phyloP scores from a whole-genome alignment of 2,113 vertebrate genomes.

The Pygoscelis adeliae region DNA sequence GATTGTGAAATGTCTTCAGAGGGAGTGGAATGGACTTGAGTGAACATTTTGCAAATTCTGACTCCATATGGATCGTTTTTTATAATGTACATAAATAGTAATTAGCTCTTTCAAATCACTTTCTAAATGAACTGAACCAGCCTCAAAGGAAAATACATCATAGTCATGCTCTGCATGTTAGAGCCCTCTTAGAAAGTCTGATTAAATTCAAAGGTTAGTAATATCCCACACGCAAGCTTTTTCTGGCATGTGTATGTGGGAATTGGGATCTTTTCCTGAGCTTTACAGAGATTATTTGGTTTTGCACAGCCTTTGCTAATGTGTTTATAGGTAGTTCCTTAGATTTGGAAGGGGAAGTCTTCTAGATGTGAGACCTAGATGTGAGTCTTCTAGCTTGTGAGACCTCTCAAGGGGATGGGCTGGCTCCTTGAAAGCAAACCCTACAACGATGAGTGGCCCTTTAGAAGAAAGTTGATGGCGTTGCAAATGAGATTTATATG shows the following conservation, averaged over 20 bases:
- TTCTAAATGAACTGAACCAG: constrained; percentile 50
- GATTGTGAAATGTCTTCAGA: constrained; percentile 55
- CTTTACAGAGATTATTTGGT: constrained; percentile 8
- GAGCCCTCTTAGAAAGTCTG: background rate
- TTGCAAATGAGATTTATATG: constrained; percentile 50
- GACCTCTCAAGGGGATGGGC: background rate
- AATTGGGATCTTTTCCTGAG: constrained; percentile 3
- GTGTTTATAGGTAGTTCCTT: background rate
- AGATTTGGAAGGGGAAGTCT: background rate
- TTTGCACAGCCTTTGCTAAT: background rate
- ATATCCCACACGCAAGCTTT: constrained; percentile 23
- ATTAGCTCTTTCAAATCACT: constrained; percentile 53
- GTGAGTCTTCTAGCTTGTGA: background rate
- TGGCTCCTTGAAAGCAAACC: constrained; percentile 50
- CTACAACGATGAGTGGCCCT: constrained; percentile 23
- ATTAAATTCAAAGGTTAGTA: constrained; percentile 52
- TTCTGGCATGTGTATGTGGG: constrained; percentile 9
- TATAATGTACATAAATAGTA: constrained; percentile 59
- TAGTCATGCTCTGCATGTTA: background rate
- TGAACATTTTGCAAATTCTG: constrained; percentile 35
- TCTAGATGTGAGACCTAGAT: background rate
- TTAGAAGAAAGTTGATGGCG: constrained; percentile 39
- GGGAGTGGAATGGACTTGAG: background rate
- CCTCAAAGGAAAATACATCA: constrained; percentile 59
- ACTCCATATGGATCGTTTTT: constrained; percentile 56